Percentiles rank a stretch among this genome's conserved stretches.
Conservation (phyloP, 2,888 invertebrate species). For the Aphidius colemani region DNA sequence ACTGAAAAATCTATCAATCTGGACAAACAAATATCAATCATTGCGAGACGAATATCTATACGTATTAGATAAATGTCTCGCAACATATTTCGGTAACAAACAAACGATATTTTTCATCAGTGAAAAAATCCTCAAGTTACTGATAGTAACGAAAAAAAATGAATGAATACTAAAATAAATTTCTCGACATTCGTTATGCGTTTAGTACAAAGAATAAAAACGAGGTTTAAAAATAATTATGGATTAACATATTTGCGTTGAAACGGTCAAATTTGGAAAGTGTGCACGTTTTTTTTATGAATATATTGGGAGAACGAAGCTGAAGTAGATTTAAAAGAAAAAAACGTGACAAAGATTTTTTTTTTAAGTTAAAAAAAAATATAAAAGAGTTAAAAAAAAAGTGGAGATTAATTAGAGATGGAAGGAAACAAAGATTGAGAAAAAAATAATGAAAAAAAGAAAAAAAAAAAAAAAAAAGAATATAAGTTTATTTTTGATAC, state of each 20-base stretch:
- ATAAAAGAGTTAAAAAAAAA: neutral
- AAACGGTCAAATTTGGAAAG: slow-evolving; percentile 32
- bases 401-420: slow-evolving; percentile 23
- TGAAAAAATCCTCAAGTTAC: slow-evolving; percentile 11
- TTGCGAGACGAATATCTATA: too few relatives aligned
- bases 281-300: slow-evolving; percentile 28
- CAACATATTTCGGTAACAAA: too few relatives aligned
- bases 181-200: slow-evolving; percentile 32
- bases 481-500: slow-evolving; percentile 61
- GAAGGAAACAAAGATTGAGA: slow-evolving; percentile 30
- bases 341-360: too few relatives aligned
- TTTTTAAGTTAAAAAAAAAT: too few relatives aligned
- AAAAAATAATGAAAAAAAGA: slow-evolving; percentile 34
- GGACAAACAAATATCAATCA: neutral
- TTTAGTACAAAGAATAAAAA: slow-evolving; percentile 35
- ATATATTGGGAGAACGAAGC: slow-evolving; percentile 30
- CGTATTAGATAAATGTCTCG: too few relatives aligned
- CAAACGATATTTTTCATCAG: neutral
- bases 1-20: too few relatives aligned
- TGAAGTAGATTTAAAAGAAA: slow-evolving; percentile 26
- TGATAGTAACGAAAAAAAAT: slow-evolving; percentile 10
- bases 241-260: slow-evolving; percentile 34
- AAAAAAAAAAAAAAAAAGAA: slow-evolving; percentile 44
- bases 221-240: slow-evolving; percentile 32
- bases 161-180: slow-evolving; percentile 1